Percentiles rank a stretch among this genome's conserved stretches.
phyloP scores from a whole-genome alignment of 2,113 vertebrate genomes.

The Lepisosteus osseus region DNA sequence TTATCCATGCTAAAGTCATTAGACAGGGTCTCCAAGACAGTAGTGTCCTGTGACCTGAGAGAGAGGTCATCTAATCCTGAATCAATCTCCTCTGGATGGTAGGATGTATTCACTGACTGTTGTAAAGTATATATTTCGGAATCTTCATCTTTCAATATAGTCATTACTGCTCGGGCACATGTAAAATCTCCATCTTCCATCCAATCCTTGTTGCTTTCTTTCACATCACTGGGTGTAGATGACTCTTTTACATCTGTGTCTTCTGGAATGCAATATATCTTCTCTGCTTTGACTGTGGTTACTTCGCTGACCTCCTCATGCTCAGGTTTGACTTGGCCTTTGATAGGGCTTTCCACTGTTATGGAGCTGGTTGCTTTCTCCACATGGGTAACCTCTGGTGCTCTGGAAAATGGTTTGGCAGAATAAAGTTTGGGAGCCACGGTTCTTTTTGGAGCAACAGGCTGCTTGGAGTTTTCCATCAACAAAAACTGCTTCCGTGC shows the following conservation, averaged over 20 bases:
- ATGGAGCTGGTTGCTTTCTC: slow-evolving; percentile 51
- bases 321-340: slow-evolving; percentile 28
- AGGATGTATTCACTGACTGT: slow-evolving; percentile 58
- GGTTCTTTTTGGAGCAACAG: slow-evolving; percentile 62
- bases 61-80: slow-evolving; percentile 91
- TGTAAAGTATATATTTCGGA: slow-evolving; percentile 68
- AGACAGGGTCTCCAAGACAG: slow-evolving; percentile 77
- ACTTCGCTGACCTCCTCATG: slow-evolving; percentile 38
- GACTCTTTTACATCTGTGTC: slow-evolving; percentile 35
- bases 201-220: slow-evolving; percentile 70
- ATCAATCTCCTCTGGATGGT: slow-evolving; percentile 83
- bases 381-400: slow-evolving; percentile 49
- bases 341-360: slow-evolving; percentile 32
- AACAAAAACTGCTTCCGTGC: slow-evolving; percentile 90
- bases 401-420: slow-evolving; percentile 84
- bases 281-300: slow-evolving; percentile 52
- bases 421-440: slow-evolving; percentile 80
- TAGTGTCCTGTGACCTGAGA: slow-evolving; percentile 88
- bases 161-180: slow-evolving; percentile 81
- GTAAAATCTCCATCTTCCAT: slow-evolving; percentile 82
- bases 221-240: slow-evolving; percentile 42
- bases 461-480: slow-evolving; percentile 66
- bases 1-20: slow-evolving; percentile 92
- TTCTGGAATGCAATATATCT: slow-evolving; percentile 47
- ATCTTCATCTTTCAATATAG: slow-evolving; percentile 82